These are phyloP conservation scores for Heliconius ismenius DNA, from an alignment of 2,888 invertebrate genomes.

Conservation along the genomic window DNA sequence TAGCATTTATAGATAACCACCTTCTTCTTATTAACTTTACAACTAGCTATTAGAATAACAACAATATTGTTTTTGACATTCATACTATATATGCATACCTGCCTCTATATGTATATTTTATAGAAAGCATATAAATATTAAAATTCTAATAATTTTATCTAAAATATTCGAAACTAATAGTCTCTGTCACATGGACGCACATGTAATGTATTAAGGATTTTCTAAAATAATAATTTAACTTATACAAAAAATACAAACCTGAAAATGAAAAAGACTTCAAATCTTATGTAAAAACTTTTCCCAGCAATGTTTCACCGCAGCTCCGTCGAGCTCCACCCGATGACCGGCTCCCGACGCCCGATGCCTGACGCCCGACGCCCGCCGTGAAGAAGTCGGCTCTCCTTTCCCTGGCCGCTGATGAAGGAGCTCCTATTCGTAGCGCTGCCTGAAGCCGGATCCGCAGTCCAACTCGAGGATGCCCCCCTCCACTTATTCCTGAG, in stretches of 20 bases:
- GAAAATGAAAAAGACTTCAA: constrained; percentile 15
- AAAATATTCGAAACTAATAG: background rate
- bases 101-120: too few species aligned
- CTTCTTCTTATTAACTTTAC: too few species aligned
- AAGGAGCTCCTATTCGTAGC: background rate
- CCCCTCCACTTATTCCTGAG: too few species aligned
- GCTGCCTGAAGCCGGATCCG: background rate
- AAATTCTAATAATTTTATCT: too few species aligned
- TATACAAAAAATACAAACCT: constrained; percentile 15
- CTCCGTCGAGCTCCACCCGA: background rate
- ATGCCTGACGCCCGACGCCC: background rate
- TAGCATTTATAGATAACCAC: too few species aligned
- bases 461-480: background rate
- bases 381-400: background rate
- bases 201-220: background rate
- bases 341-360: background rate
- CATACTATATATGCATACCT: too few species aligned
- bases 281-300: background rate
- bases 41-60: too few species aligned
- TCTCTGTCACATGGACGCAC: background rate
- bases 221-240: background rate
- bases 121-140: too few species aligned
- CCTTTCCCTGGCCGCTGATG: background rate
- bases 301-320: background rate
- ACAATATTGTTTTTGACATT: too few species aligned